Conservation (phyloP, 2,888 invertebrate genomes). For the Phorcus lineatus region DNA sequence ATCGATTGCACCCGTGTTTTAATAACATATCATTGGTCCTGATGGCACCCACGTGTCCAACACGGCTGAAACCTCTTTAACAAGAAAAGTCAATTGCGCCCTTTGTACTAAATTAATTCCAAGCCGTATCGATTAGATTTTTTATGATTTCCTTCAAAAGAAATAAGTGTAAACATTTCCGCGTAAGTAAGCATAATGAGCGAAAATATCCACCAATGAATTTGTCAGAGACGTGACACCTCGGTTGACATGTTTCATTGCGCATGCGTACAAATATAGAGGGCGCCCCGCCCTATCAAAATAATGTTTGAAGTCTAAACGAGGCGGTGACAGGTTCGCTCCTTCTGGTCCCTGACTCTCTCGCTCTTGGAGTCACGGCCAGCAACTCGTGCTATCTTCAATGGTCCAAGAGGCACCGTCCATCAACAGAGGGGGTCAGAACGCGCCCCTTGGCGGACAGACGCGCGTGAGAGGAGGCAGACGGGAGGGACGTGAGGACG, state of each 20-base stretch:
- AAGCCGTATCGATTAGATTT: not conserved
- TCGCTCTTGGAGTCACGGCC: not conserved
- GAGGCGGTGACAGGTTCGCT: not conserved
- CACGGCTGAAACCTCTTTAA: not conserved
- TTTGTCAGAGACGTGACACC: not conserved
- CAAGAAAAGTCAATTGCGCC: no score
- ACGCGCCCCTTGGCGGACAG: constrained; percentile 3
- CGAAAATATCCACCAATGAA: no score
- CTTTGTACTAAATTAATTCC: no score
- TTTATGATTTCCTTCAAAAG: constrained; percentile 1
- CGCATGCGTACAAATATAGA: not conserved
- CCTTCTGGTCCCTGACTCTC: constrained; percentile 1
- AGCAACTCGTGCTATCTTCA: not conserved
- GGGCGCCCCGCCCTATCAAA: not conserved
- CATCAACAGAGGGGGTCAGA: not conserved
- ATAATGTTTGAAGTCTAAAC: constrained; percentile 6
- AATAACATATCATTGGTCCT: not conserved
- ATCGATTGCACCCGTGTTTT: constrained; percentile 10
- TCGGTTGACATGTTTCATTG: not conserved
- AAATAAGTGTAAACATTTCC: not conserved
- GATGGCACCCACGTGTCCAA: not conserved
- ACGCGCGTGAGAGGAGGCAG: constrained; percentile 17
- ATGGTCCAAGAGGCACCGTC: not conserved
- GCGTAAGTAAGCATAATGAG: not conserved
- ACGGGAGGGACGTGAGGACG: not conserved